Evolutionary conservation across 2,888 invertebrate species (phyloP), one percentile per base, ranked within the genome.

Genomic region (Eupelmus urozonus): DNA sequence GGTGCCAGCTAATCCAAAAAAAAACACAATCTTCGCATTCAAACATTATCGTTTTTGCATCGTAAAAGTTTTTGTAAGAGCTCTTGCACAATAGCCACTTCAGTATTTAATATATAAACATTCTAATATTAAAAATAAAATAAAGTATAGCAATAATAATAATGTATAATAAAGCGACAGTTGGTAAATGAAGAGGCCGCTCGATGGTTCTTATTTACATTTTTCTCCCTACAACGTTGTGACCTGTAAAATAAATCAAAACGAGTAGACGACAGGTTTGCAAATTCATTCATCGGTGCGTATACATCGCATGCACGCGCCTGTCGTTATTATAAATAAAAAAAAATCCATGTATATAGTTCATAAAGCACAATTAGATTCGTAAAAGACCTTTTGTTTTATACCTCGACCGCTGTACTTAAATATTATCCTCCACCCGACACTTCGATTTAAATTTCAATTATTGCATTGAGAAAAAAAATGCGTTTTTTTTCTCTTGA

Each of bases 191-290:
- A 79, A 76, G 49, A 60, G 62, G 69, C 29, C 55, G 42, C 34
- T 53, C 25, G 16, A 73, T 57, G 1, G 67, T 73, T 73, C 13
- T 66, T 79, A 79, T 79, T 60, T 79, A 79, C 76, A 79, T 63
- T 67, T 73, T n/a, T n/a, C n/a, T 13, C 25, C 40, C 29, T 49
- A 59, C 29, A 63, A 67, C 34, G 34, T 16, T 70, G 40, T 63
- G 55, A 59, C 29, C n/a, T 74, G 29, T 42, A 59, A 69, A 53
- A 63, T 63, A 16, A 70, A 63, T 49, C 20, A 60, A 60, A 45
- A 53, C 16, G 2, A 65, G 20, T 67, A 62, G 9, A 69, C 71
- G 16, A 69, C 71, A 66, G 53, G 40, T 57, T 25, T 40, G 34
- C 7, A 66, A 77, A 62, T 72, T 63, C 51, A 67, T 67, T 67